phyloP scores from a whole-genome alignment of 2,113 vertebrate genomes.

The Martes martes region DNA sequence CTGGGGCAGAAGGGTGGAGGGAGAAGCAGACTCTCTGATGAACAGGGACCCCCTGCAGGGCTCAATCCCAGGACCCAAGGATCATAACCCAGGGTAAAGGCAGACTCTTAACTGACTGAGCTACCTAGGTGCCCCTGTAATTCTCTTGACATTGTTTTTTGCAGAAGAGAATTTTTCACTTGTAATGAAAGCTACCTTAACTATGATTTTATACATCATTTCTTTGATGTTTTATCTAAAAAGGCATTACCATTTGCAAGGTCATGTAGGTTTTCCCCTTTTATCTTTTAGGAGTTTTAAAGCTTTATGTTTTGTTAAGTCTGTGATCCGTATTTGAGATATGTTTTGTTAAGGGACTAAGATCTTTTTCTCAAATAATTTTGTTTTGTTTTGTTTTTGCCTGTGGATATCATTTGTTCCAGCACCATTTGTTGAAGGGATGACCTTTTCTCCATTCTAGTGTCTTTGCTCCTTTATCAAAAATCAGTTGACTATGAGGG shows the following conservation, averaged over 20 bases:
- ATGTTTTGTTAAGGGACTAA: not conserved
- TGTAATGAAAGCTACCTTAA: not conserved
- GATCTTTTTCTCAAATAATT: not conserved
- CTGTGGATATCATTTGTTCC: not conserved
- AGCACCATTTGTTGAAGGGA: not conserved
- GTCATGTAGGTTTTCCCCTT: not conserved
- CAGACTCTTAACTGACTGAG: no score
- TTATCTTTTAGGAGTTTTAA: not conserved
- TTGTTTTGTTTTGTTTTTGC: not conserved
- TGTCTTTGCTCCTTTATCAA: not conserved
- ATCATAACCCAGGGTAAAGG: no score
- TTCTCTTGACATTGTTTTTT: not conserved
- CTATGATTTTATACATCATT: not conserved
- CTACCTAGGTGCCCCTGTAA: no score
- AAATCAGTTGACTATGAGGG: not conserved
- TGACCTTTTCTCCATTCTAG: not conserved
- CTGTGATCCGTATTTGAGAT: not conserved
- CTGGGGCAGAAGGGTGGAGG: no score
- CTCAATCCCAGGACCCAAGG: no score
- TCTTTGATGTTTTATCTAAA: not conserved
- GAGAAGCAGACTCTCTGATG: no score
- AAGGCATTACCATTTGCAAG: not conserved
- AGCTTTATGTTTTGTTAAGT: not conserved
- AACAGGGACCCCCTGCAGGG: no score
- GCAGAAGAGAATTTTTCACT: not conserved